A percentile compares a stretch with the other conserved stretches of the same genome.
These are phyloP conservation scores for Cheilinus undulatus DNA, from an alignment of 2,113 vertebrate genomes.

Conservation along the genomic window DNA sequence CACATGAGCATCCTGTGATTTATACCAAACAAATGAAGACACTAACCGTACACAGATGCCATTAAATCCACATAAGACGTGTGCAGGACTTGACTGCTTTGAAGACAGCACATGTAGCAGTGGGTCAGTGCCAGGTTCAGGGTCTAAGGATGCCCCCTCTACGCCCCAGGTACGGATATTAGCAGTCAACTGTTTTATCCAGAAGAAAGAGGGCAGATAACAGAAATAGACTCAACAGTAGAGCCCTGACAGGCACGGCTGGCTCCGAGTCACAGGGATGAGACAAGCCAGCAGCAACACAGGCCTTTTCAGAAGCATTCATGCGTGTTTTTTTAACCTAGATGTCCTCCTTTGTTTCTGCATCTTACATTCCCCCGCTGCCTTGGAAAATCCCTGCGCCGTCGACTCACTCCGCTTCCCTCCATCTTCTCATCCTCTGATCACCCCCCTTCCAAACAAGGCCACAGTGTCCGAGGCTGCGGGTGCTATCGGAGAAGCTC, in stretches of 20 bases:
- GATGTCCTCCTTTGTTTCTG: constrained; percentile 76
- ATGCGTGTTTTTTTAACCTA: constrained; percentile 77
- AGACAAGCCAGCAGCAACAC: constrained; percentile 65
- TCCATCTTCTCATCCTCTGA: constrained; percentile 48
- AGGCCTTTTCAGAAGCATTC: constrained; percentile 78
- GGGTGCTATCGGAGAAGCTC: constrained; percentile 41
- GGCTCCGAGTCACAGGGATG: constrained; percentile 72
- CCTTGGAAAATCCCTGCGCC: constrained; percentile 49
- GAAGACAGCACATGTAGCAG: constrained; percentile 23
- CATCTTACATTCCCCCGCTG: constrained; percentile 50
- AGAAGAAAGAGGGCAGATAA: constrained; percentile 54
- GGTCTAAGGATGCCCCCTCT: not conserved
- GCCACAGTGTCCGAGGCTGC: constrained; percentile 54
- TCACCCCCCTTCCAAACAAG: constrained; percentile 51
- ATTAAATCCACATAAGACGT: not conserved
- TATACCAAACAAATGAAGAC: not conserved
- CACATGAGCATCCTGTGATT: not conserved
- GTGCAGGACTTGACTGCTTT: constrained; percentile 21
- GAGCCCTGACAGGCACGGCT: constrained; percentile 63
- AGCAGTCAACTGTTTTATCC: constrained; percentile 53
- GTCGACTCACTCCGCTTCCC: constrained; percentile 22
- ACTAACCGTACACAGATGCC: not conserved
- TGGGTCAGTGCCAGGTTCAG: constrained; percentile 18
- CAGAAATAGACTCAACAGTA: constrained; percentile 62
- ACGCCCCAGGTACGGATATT: constrained; percentile 54